Percentiles rank a stretch among this genome's conserved stretches.
These are phyloP conservation scores for Hydrophis major DNA, from an alignment of 2,797 vertebrate genomes.

Conservation along the genomic window DNA sequence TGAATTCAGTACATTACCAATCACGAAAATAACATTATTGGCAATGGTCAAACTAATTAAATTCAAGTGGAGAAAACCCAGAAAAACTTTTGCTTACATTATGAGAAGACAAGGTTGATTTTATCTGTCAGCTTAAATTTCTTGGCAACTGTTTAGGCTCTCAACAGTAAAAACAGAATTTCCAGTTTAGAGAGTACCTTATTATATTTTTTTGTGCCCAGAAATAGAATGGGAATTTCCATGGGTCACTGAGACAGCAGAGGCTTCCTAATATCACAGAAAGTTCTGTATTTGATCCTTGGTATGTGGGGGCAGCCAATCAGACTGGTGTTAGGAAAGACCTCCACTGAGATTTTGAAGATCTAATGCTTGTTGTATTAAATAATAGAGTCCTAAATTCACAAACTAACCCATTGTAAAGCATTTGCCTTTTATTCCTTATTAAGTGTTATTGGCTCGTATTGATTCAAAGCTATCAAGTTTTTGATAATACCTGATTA, in stretches of 20 bases:
- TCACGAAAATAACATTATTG: conserved; percentile 5
- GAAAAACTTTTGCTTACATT: background rate
- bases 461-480: background rate
- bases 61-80: background rate
- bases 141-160: background rate
- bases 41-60: background rate
- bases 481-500: background rate
- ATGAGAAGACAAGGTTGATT: background rate
- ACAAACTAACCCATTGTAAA: background rate
- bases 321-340: background rate
- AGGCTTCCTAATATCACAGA: background rate
- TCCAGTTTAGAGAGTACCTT: background rate
- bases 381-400: background rate
- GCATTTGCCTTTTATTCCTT: background rate
- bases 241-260: background rate
- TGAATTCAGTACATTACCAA: background rate
- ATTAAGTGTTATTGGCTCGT: background rate
- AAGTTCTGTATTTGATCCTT: background rate
- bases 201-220: background rate
- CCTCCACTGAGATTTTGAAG: background rate
- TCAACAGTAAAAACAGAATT: background rate
- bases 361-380: background rate
- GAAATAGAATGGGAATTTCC: background rate
- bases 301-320: background rate
- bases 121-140: background rate